phyloP scores from a whole-genome alignment of 2,113 vertebrate species.

The Nothobranchius furzeri region DNA sequence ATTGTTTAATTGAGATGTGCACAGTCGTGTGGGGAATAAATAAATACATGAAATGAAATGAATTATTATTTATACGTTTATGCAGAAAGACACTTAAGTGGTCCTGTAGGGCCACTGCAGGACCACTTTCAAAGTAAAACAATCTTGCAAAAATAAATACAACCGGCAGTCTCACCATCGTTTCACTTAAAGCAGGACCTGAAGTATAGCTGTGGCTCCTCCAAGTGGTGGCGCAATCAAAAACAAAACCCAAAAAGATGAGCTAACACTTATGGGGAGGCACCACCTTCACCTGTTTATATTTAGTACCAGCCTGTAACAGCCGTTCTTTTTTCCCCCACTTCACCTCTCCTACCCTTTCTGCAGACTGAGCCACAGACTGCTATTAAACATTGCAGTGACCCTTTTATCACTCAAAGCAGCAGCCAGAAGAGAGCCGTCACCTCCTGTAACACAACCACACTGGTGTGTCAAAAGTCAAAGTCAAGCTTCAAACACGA shows the following conservation, averaged over 20 bases:
- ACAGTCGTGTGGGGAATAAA: too few species aligned
- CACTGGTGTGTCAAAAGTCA: conserved; percentile 12
- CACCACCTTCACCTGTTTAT: neutral
- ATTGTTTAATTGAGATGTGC: too few species aligned
- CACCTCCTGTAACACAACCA: conserved; percentile 12
- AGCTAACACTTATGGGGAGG: neutral
- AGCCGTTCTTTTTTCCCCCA: conserved; percentile 5
- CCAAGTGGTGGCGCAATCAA: conserved; percentile 43
- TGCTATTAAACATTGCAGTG: neutral
- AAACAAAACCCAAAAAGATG: neutral
- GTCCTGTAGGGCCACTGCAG: too few species aligned
- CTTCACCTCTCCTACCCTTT: conserved; percentile 41
- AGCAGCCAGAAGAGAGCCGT: conserved; percentile 20
- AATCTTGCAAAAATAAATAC: too few species aligned
- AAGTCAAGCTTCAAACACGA: conserved; percentile 16
- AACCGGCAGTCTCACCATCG: too few species aligned
- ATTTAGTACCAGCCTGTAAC: too few species aligned
- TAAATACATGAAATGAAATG: too few species aligned
- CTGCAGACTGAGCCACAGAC: neutral
- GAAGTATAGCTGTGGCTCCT: conserved; percentile 52
- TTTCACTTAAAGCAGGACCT: too few species aligned
- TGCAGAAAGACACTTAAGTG: too few species aligned
- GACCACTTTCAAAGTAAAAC: too few species aligned
- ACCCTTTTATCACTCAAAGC: conserved; percentile 41
- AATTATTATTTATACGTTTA: too few species aligned